Base-by-base conservation (phyloP, 2,113 vertebrate genomes). In the Ranitomeya variabilis region DNA sequence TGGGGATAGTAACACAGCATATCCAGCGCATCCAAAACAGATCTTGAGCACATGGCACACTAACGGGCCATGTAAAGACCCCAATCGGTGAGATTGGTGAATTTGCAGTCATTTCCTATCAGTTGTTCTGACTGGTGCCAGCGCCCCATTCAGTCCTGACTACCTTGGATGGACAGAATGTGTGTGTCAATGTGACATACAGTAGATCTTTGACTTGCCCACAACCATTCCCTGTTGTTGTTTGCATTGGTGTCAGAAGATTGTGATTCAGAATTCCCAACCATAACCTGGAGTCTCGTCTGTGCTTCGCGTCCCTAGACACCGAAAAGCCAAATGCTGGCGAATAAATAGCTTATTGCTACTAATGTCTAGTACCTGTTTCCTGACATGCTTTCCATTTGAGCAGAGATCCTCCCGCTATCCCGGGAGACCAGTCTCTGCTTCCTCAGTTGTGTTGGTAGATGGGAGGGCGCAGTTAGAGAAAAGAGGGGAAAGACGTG, bases 341-440 rank as follows among this genome's bases (percentile, higher is more conserved):
- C 0, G 1, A 91, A 93, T 92, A 91, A 93, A 93, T 83, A 59
- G 18, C 2, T 8, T 76, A 10, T 91, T 94, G 92, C 91, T 90
- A 89, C 91, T 91, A 8, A 13, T 90, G 0, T 87, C 92, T 88
- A 79, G 54, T 51, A 86, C 55, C 89, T 74, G 59, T 31, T 85
- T 74, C 60, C 86, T 9, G 10, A 84, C 71, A 60, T 4, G 31
- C 1, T 0, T 52, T 88, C 78, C n/a, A 55, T 26, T 85, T 86
- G 86, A 84, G 90, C 67, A 14, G 4, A 45, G 54, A 77, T 89
- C 86, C 62, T 7, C 0, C 55, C 4, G 76, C 84, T 83, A 57
- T 86, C 87, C 51, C 78, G 19, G 59, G 89, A 87, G 90, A 60
- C 77, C 64, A 21, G 87, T 9, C 1, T 89, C 13, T 71, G 69